These are phyloP conservation scores for Gryon sp. DNA, from an alignment of 1,140 invertebrate species.

Conservation along the genomic window DNA sequence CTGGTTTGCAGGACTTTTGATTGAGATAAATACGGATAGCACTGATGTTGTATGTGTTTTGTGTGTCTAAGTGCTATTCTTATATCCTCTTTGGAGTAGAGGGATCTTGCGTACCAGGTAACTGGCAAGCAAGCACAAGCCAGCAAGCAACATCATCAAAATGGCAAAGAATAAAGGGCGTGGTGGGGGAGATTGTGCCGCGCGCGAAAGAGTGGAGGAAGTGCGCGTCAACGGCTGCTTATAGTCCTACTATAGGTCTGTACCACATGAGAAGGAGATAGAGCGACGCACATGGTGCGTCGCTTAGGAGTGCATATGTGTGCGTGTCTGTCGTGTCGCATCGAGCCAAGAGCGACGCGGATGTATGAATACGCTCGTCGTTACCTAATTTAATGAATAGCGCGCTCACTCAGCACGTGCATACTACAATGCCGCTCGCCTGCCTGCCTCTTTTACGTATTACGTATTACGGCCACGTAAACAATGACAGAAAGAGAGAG, in stretches of 20 bases:
- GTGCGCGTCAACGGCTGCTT: conserved; percentile 30
- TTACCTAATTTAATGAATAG: conserved; percentile 66
- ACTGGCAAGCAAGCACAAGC: conserved; percentile 15
- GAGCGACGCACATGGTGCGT: conserved; percentile 21
- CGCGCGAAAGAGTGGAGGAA: conserved; percentile 39
- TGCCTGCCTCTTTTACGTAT: conserved; percentile 9
- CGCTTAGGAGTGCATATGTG: conserved; percentile 9
- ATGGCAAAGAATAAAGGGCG: conserved; percentile 43
- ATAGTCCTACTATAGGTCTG: conserved; percentile 23
- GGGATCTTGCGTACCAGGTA: conserved; percentile 40
- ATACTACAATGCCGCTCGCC: conserved; percentile 33
- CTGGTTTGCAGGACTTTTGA: no score
- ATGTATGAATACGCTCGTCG: conserved; percentile 52
- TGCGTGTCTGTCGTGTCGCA: conserved; percentile 3
- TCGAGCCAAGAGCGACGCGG: conserved; percentile 32
- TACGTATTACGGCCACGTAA: conserved; percentile 21
- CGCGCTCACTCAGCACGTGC: conserved; percentile 52
- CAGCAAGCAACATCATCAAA: conserved; percentile 27
- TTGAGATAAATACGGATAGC: no score
- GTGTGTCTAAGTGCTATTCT: no score
- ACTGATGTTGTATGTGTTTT: no score
- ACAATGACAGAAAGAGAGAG: conserved; percentile 8
- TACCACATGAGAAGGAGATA: conserved; percentile 4
- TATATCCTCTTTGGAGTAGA: conserved; percentile 14
- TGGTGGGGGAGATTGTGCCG: no score